Evolutionary conservation across 2,888 invertebrate species (phyloP), one percentile per base, ranked within the genome.

Genomic region (Rotaria macrura): DNA sequence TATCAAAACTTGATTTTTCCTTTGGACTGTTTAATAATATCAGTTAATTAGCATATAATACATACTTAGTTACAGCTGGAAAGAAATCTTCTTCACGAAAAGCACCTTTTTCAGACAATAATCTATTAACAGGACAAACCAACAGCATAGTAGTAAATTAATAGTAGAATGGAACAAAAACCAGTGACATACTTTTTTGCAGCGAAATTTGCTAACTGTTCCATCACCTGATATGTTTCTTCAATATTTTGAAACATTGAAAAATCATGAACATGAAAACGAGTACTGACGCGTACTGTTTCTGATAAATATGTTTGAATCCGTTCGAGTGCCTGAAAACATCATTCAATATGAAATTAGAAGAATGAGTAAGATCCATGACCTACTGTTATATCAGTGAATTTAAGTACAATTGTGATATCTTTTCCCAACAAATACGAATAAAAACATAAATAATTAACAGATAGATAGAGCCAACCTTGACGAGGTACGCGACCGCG

Each of bases 381-480:
- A 54, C 89, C 88, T 87, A 92, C 95, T 2, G 94, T 94, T 85
- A 96, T 94, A 89, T 96, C 96, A 5, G 94, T 94, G 96, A 96
- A 97, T 88, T 95, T 93, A 86, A 97, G 93, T 88, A 95, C 94
- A 84, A 96, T 92, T 89, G 94, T 95, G 9, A 95, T 95, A 90
- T 97, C 96, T 87, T 93, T 94, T 17, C 97, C 96, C 91, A 98
- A 93, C 89, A 98, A 94, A 90, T 95, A 96, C 0, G 97, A 95
- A 91, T 97, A 95, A 92, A 98, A 99, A 90, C 96, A 96, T 90
- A 97, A 93, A 91, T 96, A 95, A 90, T 96, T 96, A 55, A 98
- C 94, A 38, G 97, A 96, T n/a, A 98, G 93, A 90, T 97, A 99
- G 90, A 98, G 92, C 94, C 96, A 96, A 54, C 98, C 98, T 92